These are phyloP conservation scores for Gari tellinella DNA, from an alignment of 2,888 invertebrate genomes.

Conservation along the genomic window DNA sequence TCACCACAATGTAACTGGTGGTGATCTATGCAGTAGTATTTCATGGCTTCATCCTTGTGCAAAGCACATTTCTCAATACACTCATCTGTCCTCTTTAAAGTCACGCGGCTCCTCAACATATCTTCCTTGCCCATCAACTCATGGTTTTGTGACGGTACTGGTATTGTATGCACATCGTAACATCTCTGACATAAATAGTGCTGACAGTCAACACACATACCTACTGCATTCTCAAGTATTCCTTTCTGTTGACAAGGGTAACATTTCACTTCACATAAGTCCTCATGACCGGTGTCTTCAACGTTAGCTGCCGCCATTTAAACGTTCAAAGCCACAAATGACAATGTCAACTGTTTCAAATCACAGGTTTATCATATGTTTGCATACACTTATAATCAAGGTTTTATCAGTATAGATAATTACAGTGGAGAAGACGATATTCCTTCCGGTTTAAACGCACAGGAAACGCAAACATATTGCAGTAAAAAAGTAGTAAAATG, in stretches of 20 bases:
- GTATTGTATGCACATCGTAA: constrained; percentile 7
- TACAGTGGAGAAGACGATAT: too few relatives aligned
- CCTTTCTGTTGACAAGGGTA: constrained; percentile 1
- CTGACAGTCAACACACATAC: constrained; percentile 8
- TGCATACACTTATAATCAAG: too few relatives aligned
- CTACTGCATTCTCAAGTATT: not conserved
- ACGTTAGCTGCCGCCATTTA: too few relatives aligned
- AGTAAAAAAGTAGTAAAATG: too few relatives aligned
- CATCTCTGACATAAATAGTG: constrained; percentile 11
- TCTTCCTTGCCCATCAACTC: not conserved
- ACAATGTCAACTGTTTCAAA: too few relatives aligned
- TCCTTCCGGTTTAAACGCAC: too few relatives aligned
- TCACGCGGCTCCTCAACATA: not conserved
- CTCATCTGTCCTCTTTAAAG: not conserved
- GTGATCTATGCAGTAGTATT: constrained; percentile 12
- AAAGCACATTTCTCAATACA: constrained; percentile 2
- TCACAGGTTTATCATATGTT: too few relatives aligned
- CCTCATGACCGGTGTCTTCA: too few relatives aligned
- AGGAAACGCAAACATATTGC: too few relatives aligned
- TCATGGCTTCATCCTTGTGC: constrained; percentile 5
- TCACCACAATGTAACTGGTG: constrained; percentile 5
- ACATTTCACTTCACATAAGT: not conserved
- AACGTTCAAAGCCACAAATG: too few relatives aligned
- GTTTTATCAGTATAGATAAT: too few relatives aligned
- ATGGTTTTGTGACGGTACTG: constrained; percentile 4